Conservation (phyloP, 1,140 invertebrate genomes). For the Drosophila navojoa region DNA sequence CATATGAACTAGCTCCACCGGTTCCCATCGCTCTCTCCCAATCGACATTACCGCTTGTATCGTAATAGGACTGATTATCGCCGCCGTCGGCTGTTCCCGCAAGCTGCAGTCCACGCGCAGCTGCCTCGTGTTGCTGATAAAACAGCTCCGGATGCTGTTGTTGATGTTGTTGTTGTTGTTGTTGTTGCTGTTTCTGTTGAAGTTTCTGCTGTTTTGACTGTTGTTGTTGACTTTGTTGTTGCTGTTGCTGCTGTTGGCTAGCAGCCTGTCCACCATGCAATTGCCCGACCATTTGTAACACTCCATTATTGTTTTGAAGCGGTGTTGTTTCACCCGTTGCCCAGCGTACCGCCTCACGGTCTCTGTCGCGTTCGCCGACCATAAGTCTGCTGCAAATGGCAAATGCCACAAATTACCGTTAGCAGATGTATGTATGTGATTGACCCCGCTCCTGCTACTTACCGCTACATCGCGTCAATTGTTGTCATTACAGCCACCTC, state of each 20-base stretch:
- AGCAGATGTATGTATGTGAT: neutral
- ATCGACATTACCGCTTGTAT: slow-evolving; percentile 83
- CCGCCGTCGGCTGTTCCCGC: slow-evolving; percentile 69
- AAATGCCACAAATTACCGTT: slow-evolving; percentile 2
- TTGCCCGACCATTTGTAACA: slow-evolving; percentile 83
- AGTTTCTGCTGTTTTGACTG: slow-evolving; percentile 67
- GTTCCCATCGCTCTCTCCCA: slow-evolving; percentile 83
- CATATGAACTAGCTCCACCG: slow-evolving; percentile 83
- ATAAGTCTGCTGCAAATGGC: slow-evolving; percentile 81
- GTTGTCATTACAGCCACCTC: slow-evolving; percentile 77
- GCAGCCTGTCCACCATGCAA: slow-evolving; percentile 84
- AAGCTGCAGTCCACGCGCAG: slow-evolving; percentile 71
- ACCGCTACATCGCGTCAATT: slow-evolving; percentile 84
- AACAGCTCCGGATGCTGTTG: slow-evolving; percentile 62
- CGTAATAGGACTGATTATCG: slow-evolving; percentile 83
- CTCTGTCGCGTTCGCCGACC: slow-evolving; percentile 86
- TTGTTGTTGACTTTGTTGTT: slow-evolving; percentile 51
- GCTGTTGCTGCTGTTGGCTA: slow-evolving; percentile 81
- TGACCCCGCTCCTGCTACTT: slow-evolving; percentile 34
- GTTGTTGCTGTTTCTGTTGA: slow-evolving; percentile 61
- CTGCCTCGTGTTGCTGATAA: slow-evolving; percentile 78
- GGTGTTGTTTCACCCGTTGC: slow-evolving; percentile 86
- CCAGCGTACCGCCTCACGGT: slow-evolving; percentile 88
- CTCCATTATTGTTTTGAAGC: slow-evolving; percentile 85
- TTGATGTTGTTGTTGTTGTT: slow-evolving; percentile 41